Base-by-base conservation (phyloP, 2,113 vertebrate genomes). In the Pangasianodon hypophthalmus region DNA sequence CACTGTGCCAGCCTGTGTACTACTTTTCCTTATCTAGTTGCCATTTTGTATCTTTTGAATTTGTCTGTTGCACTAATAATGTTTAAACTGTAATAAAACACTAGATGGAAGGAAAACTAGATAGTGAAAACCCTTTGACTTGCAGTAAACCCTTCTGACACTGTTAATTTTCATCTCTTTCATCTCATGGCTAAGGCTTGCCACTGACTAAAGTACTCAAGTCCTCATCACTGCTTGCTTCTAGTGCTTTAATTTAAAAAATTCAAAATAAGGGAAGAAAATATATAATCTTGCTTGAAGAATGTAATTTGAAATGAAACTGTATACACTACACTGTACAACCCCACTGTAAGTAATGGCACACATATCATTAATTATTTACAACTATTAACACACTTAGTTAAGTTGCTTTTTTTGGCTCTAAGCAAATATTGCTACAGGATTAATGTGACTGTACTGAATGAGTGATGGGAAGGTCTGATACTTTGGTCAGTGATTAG, bases 401-500 rank as follows among this genome's bases (percentile, higher is more conserved):
- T 13, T 29, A 69, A 71, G 48, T 11, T 48, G 6, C 64, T 52
- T 52, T 52, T 52, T 69, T 85, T 67, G 14, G 6, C 29, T 69
- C 18, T 48, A 85, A 69, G 1, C 0, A 19, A 32, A 80, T 80
- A 80, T 80, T 80, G 2, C 77, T 8, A 16, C 16, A 10, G 9
- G 75, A 79, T 79, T 26, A 79, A 46, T 21, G 5, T 44, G 54
- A 80, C 19, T 62, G 41, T 58, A 29, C 13, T 50, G 50, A 54
- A 82, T 50, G 77, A 46, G 29, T 52, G 21, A n/a, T 3, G 0
- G 44, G 32, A 41, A 48, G 54, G 19, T 69, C 84, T 87, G 41
- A 58, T 64, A 46, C 7, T 77, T 84, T 60, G n/a, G 41, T 77
- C 11, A 41, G 44, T 87, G 67, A 91, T 87, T 81, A 80, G 69